Evolutionary conservation across 2,113 vertebrate species (phyloP).

Genomic region (Rafetus swinhoei): DNA sequence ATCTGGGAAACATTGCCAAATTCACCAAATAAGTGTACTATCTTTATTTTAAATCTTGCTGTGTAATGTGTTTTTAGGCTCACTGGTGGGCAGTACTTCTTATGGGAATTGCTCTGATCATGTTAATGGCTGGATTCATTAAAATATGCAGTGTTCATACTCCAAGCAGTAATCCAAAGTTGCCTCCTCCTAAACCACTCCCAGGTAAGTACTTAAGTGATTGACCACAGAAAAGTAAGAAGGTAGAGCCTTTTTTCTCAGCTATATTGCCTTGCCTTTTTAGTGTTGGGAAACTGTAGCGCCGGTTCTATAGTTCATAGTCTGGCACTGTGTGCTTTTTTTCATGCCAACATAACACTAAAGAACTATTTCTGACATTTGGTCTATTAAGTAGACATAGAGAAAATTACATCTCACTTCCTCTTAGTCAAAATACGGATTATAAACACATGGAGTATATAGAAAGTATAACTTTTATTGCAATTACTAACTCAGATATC

Average conservation of each 20-base stretch:
- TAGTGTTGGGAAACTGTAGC: background rate
- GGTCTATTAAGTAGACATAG: background rate
- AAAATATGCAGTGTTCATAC: constrained; percentile 99
- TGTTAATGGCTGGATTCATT: constrained; percentile 99
- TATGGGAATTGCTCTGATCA: constrained; percentile 97
- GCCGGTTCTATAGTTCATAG: background rate
- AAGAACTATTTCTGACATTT: background rate
- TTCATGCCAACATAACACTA: background rate
- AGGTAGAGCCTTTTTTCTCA: background rate
- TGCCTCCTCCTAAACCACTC: constrained; percentile 94
- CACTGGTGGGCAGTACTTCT: constrained; percentile 98
- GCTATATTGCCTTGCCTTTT: background rate
- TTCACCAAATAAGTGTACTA: background rate
- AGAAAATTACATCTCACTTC: background rate
- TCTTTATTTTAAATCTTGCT: background rate
- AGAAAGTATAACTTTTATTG: background rate
- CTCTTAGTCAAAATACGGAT: background rate
- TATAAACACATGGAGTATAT: background rate
- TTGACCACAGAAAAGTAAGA: background rate
- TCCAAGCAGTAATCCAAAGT: constrained; percentile 97
- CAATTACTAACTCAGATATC: background rate
- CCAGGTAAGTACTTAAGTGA: constrained; percentile 84
- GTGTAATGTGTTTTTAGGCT: constrained; percentile 74
- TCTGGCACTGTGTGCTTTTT: background rate
- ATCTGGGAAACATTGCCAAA: background rate